Conservation (phyloP, 2,113 vertebrate species). For the Calonectris borealis region DNA sequence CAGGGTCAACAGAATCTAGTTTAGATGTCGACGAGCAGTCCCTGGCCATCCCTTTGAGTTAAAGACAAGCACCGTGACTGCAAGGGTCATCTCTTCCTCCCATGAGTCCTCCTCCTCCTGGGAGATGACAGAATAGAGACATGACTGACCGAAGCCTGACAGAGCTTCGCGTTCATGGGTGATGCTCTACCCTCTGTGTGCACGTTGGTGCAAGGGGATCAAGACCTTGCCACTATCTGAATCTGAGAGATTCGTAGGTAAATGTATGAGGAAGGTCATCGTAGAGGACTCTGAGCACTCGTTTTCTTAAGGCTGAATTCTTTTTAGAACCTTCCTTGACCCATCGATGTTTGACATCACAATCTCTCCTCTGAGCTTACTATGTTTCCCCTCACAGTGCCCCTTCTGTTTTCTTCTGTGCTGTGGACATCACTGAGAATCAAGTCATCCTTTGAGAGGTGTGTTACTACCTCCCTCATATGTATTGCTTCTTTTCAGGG, state of each 20-base stretch:
- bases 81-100: not conserved
- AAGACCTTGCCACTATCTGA: too few relatives aligned
- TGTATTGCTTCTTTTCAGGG: fast-evolving
- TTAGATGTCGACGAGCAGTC: not conserved
- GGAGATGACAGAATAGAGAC: not conserved
- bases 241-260: not conserved
- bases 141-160: not conserved
- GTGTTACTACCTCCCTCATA: fast-evolving
- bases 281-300: not conserved
- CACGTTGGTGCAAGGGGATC: too few relatives aligned
- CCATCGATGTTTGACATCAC: not conserved
- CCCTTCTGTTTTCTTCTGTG: not conserved
- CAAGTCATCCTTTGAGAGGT: fast-evolving
- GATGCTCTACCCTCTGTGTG: fast-evolving
- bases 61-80: fast-evolving
- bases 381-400: fast-evolving
- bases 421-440: not conserved
- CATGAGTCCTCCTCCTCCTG: not conserved
- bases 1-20: not conserved
- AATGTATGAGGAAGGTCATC: too few relatives aligned
- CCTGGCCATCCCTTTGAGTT: not conserved
- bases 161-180: not conserved
- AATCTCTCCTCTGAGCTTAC: not conserved
- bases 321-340: not conserved
- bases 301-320: not conserved